phyloP scores from a whole-genome alignment of 1,140 invertebrate species.

The Papilio polytes region DNA sequence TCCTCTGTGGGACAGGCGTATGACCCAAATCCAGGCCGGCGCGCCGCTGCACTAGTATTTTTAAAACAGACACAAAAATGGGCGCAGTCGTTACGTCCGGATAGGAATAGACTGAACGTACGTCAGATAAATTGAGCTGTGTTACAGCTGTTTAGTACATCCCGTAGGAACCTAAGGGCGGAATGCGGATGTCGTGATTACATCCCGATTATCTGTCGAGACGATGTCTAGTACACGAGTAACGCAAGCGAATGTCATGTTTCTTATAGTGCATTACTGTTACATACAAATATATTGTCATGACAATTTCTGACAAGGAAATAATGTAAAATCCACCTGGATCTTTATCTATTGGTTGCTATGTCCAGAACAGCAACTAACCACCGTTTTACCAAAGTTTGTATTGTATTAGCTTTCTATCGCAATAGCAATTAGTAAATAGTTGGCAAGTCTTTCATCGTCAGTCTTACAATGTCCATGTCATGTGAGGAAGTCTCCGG shows the following conservation, averaged over 20 bases:
- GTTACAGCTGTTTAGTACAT: neutral
- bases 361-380: no score
- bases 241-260: neutral
- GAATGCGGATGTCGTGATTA: slow-evolving; percentile 5
- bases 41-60: slow-evolving; percentile 13
- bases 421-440: no score
- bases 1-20: neutral
- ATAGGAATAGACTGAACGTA: slow-evolving; percentile 3
- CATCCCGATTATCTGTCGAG: slow-evolving; percentile 13
- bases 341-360: no score
- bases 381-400: no score
- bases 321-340: no score
- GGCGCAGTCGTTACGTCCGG: slow-evolving; percentile 1
- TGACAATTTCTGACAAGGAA: no score
- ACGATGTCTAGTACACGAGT: neutral
- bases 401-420: no score
- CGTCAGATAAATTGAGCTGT: neutral
- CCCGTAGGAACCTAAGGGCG: neutral
- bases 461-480: neutral
- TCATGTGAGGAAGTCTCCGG: neutral
- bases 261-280: no score
- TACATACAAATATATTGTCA: no score
- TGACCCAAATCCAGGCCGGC: slow-evolving; percentile 9
- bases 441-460: no score
- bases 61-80: slow-evolving; percentile 16